Evolutionary conservation across 2,113 vertebrate genomes (phyloP).

Genomic region (Phalacrocorax pelagicus): DNA sequence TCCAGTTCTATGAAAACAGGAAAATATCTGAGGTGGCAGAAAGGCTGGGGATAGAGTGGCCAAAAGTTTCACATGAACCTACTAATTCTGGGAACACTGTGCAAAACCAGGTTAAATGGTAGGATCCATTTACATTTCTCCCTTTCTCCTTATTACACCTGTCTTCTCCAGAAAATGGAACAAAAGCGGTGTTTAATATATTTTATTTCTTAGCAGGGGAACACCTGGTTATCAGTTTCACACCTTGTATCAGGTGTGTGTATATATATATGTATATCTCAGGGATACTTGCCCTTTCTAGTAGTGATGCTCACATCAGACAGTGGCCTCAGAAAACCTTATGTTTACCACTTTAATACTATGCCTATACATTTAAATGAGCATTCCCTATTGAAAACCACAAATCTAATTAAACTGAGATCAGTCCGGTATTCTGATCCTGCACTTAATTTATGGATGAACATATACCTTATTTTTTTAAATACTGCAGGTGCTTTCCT

Average conservation of each 20-base stretch:
- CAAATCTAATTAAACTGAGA: neutral
- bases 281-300: neutral
- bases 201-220: neutral
- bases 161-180: neutral
- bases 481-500: conserved; percentile 2
- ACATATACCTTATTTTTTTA: neutral
- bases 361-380: neutral
- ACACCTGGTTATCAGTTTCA: neutral
- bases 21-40: neutral
- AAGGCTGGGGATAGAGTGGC: neutral
- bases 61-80: neutral
- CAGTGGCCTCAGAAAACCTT: neutral
- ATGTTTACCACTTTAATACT: neutral
- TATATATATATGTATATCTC: neutral
- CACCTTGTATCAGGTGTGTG: neutral
- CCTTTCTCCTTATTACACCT: neutral
- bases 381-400: neutral
- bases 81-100: neutral
- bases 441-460: neutral
- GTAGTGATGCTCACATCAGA: neutral
- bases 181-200: neutral
- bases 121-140: neutral
- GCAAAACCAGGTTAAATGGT: neutral
- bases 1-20: neutral
- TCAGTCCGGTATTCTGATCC: neutral